Evolutionary conservation across 1,140 invertebrate species (phyloP), one percentile per base, ranked within the genome.

Genomic region (Drusus annulatus): DNA sequence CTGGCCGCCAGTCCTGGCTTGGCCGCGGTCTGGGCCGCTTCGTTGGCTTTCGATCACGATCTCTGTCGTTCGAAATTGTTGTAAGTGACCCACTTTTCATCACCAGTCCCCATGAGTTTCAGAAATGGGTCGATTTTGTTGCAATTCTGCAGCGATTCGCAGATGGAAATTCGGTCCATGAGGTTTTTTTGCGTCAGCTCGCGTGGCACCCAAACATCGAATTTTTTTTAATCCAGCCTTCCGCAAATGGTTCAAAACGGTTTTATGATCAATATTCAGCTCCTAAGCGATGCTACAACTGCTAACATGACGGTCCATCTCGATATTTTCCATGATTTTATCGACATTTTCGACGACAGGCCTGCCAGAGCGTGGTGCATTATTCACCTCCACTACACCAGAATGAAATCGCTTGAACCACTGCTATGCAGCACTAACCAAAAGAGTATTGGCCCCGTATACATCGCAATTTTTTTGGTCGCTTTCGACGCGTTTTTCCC

Each of bases 391-490:
- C 58, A 62, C 58, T 62, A 62, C 58, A 62, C 58, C 16, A 19
- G 21, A 62, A 62, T 3, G 58, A 62, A 62, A 62, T 62, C 58
- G 21, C 58, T 62, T 17, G 58, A 62, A 62, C 58, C 58, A 62
- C 58, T 62, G 58, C 19, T 62, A 17, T 62, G 58, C 58, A 62
- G 58, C 58, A 62, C 58, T 4, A 62, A 62, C 58, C 58, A 17
- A 62, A 62, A 62, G 58, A 60, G 56, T 60, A 60, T 60, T 17
- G 56, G 56, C 56, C 56, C 56, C 56, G 56, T 60, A 60, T 60
- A 60, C 56, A 60, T 60, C 56, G 56, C 56, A 62, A 62, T 62
- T 62, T 62, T 62, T 62, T 62, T 62, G 58, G 58, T 62, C 58
- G 58, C 58, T 62, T 62, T 62, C 58, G 58, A 62, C 58, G 58